A percentile compares a stretch with the other conserved stretches of the same genome.
These are phyloP conservation scores for Brachionus paranguensis DNA, from an alignment of 1,140 invertebrate genomes.

Conservation along the genomic window DNA sequence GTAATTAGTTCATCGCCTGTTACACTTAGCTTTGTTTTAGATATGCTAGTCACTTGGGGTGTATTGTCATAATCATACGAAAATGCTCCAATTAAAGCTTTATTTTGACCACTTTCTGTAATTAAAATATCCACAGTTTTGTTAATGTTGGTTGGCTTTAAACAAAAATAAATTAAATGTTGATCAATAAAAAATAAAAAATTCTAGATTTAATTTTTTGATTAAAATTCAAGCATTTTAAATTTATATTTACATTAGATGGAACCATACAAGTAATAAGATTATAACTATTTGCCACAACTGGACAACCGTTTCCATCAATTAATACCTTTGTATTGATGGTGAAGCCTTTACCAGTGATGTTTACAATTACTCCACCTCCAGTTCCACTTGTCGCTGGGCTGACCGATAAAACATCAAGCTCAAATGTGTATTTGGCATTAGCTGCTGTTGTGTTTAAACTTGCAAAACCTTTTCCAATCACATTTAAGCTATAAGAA, in stretches of 20 bases:
- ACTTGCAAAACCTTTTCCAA: constrained; percentile 39
- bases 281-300: constrained; percentile 23
- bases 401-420: neutral
- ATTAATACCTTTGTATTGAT: neutral
- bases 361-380: constrained; percentile 44
- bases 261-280: constrained; percentile 43
- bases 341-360: constrained; percentile 42
- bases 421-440: constrained; percentile 38
- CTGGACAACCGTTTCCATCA: neutral
- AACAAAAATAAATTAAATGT: neutral
- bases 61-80: constrained; percentile 37
- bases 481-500: constrained; percentile 44
- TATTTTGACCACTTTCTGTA: neutral
- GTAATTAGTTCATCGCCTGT: constrained; percentile 43
- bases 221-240: too few species aligned
- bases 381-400: constrained; percentile 38
- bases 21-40: constrained; percentile 21
- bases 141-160: constrained; percentile 30
- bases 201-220: too few species aligned
- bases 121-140: constrained; percentile 38
- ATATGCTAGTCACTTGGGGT: neutral
- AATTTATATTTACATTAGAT: neutral
- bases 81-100: constrained; percentile 41
- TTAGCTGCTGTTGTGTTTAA: neutral
- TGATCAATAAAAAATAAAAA: too few species aligned